Evolutionary conservation across 2,888 invertebrate species (phyloP), one percentile per base, ranked within the genome.

Genomic region (Caenorhabditis sp.): DNA sequence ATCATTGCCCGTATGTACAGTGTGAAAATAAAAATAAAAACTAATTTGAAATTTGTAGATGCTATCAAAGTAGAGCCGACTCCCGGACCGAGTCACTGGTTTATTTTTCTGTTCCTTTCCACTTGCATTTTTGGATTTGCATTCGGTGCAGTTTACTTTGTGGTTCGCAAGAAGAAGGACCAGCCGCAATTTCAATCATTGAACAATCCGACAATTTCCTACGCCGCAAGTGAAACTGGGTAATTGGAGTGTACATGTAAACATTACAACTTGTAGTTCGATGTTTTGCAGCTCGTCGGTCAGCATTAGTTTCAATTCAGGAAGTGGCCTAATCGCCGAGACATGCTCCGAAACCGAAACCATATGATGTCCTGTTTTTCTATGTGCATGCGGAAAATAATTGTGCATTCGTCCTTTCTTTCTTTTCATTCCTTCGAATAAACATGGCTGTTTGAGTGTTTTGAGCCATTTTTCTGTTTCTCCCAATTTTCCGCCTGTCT

Each of bases 161-260:
- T 58, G 6, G 13, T 28, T 11, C 58, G 67, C 13, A 65, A 67
- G 6, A 47, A 51, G 40, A n/a, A 20, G 2, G 15, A 47, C 11
- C 18, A 56, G 9, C 44, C 51, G 1, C 53, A 53, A 26, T 20
- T 60, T 26, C 58, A 51, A 37, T 51, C 65, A 37, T 20, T 74
- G 32, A 24, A 47, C 26, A 74, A 74, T 35, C 74, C 74, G 11
- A 74, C 60, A 18, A 22, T 60, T 24, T 71, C 71, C 6, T 71
- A 71, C 28, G 26, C 55, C 11, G 4, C 71, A 9, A 71, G 44
- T 40, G 62, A 55, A 26, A 37, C 22, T 18, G 71, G 62, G 71
- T 71, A 71, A 1, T 3, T 18, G 15, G 13, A 24, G n/a, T n/a
- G 5, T 6, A 15, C 20, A 55, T 53, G 47, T 56, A 58, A 68